A percentile compares a stretch with the other conserved stretches of the same genome.
phyloP scores from a whole-genome alignment of 2,797 vertebrate genomes.

The Alcedo quadribrachys region DNA sequence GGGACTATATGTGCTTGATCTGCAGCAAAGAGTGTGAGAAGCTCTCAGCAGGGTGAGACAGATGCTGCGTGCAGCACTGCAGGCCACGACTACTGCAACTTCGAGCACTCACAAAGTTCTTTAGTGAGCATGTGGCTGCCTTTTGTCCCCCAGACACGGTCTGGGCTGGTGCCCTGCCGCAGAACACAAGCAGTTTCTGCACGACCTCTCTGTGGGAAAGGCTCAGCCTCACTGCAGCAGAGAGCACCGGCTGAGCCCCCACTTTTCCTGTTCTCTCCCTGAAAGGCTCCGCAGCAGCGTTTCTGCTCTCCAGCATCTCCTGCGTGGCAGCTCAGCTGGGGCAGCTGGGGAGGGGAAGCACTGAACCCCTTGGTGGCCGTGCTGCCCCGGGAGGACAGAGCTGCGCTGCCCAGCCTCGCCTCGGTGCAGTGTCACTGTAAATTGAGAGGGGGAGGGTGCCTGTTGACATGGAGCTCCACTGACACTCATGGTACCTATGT shows the following conservation, averaged over 20 bases:
- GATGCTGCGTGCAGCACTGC: neutral
- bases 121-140: neutral
- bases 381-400: neutral
- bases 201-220: neutral
- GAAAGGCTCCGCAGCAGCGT: neutral
- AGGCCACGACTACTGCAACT: neutral
- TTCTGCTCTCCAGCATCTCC: neutral
- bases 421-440: neutral
- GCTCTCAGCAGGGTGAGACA: neutral
- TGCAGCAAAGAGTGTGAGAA: neutral
- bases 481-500: neutral
- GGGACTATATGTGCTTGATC: neutral
- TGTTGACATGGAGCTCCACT: rapidly evolving
- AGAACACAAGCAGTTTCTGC: neutral
- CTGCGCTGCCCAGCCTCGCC: neutral
- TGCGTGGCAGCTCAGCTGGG: rapidly evolving
- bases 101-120: neutral
- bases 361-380: neutral
- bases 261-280: neutral
- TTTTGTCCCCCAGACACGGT: neutral
- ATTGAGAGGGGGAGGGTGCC: neutral
- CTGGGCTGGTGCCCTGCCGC: neutral
- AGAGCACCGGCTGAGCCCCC: neutral
- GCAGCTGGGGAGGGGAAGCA: neutral
- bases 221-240: neutral